phyloP scores from a whole-genome alignment of 2,113 vertebrate species.

The Xiphophorus hellerii region DNA sequence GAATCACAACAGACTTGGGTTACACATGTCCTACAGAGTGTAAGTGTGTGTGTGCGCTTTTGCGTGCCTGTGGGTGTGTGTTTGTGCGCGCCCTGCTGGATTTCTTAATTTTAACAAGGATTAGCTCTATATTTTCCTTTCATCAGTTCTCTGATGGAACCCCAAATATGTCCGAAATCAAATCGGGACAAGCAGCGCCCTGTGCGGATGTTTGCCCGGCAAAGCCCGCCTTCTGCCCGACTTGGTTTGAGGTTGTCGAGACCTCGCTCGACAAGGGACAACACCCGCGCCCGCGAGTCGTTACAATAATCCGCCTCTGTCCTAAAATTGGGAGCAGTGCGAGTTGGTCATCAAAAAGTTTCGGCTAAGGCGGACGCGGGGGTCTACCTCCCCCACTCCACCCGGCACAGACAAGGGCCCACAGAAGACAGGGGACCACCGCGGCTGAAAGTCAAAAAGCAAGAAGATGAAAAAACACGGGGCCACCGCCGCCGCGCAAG shows the following conservation, averaged over 20 bases:
- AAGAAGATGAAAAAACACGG: slow-evolving; percentile 30
- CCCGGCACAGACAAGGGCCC: slow-evolving; percentile 52
- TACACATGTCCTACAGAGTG: slow-evolving; percentile 80
- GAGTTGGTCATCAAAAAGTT: slow-evolving; percentile 47
- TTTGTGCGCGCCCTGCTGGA: slow-evolving; percentile 41
- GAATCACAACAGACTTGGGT: slow-evolving; percentile 84
- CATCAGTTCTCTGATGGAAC: slow-evolving; percentile 77
- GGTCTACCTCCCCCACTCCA: slow-evolving; percentile 15
- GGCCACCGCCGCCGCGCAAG: not conserved
- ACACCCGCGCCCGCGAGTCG: slow-evolving; percentile 58
- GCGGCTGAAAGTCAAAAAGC: slow-evolving; percentile 22
- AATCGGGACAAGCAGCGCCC: slow-evolving; percentile 77
- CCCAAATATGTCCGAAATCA: slow-evolving; percentile 77
- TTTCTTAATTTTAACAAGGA: slow-evolving; percentile 75
- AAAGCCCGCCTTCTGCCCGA: slow-evolving; percentile 63
- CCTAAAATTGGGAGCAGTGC: slow-evolving; percentile 37
- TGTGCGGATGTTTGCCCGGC: slow-evolving; percentile 79
- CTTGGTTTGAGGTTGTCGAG: slow-evolving; percentile 58
- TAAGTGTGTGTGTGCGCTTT: slow-evolving; percentile 9
- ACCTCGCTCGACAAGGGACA: slow-evolving; percentile 65
- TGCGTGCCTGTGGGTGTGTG: slow-evolving; percentile 52
- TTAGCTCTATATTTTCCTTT: slow-evolving; percentile 83
- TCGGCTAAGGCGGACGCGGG: slow-evolving; percentile 54
- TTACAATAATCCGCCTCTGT: slow-evolving; percentile 72
- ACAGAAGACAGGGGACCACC: slow-evolving; percentile 59